Evolutionary conservation across 2,797 vertebrate genomes (phyloP), one percentile per base, ranked within the genome.

Genomic region (Lindbergichthys nudifrons): DNA sequence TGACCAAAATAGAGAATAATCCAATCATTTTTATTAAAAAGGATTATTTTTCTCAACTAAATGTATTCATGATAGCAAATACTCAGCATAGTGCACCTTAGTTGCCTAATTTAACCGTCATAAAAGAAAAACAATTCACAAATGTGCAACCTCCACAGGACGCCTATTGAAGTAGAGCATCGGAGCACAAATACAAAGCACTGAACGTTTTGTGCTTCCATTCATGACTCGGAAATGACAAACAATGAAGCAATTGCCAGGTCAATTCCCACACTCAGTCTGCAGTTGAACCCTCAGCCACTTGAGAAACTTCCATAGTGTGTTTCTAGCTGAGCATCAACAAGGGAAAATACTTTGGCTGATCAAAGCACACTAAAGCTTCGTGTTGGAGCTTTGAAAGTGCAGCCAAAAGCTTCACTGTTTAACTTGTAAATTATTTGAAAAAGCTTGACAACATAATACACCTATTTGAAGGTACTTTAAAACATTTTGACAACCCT

Each of bases 221-320:
- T 89, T 88, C 75, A 80, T 70, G 82, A 68, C 30, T 84, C 43
- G 47, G 70, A 84, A 78, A 83, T 51, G 64, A 58, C 71, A 70
- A 84, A 91, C 86, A 89, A 85, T 73, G 72, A 79, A 65, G 70
- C 48, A 48, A 39, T 65, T 67, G 62, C 75, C 69, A 36, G 83
- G 82, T 86, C 80, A 69, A 39, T 86, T 88, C 85, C 85, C 80
- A 76, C 75, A 85, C 65, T 74, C 71, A 9, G 32, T n/a, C 70
- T 12, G 70, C 65, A 56, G 52, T 57, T n/a, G 62, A 70, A 82
- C 73, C 71, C 30, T 76, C 54, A 19, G 68, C 26, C 23, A 69
- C 56, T 73, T 69, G 41, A 82, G 66, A 72, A 74, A 69, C 77
- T 74, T 85, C 62, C 63, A 70, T n/a, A 73, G 80, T 58, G 14